phyloP scores from a whole-genome alignment of 1,140 invertebrate species.

The Ganaspis sp. region DNA sequence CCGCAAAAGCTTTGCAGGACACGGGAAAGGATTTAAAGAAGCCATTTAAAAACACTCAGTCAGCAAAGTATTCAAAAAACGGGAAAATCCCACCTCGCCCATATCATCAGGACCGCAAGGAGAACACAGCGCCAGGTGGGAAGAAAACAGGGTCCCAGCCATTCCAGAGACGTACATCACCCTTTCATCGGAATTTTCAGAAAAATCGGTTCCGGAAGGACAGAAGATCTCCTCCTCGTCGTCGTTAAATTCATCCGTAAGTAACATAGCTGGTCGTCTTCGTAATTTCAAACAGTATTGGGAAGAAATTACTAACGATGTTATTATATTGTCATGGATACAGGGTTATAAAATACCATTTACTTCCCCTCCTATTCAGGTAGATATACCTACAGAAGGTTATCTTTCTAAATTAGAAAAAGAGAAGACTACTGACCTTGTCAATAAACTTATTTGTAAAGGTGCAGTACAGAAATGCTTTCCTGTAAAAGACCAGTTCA shows the following conservation, averaged over 20 bases:
- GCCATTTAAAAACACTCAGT: conserved; percentile 26
- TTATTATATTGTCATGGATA: conserved; percentile 37
- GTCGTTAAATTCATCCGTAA: conserved; percentile 35
- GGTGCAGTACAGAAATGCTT: conserved; percentile 34
- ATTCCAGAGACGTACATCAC: conserved; percentile 17
- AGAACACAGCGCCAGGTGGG: conserved; percentile 2
- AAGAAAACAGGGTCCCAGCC: conserved; percentile 27
- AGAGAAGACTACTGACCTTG: conserved; percentile 29
- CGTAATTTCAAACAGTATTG: conserved; percentile 36
- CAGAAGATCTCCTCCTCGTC: conserved; percentile 30
- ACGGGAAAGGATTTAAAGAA: conserved; percentile 44
- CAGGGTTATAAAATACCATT: conserved; percentile 46
- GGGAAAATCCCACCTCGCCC: conserved; percentile 39
- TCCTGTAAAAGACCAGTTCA: conserved; percentile 48
- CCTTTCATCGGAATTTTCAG: not conserved
- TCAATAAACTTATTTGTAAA: conserved; percentile 37
- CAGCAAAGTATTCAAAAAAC: conserved; percentile 48
- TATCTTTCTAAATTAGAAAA: not conserved
- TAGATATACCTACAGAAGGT: not conserved
- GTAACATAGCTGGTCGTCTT: conserved; percentile 39
- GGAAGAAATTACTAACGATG: conserved; percentile 42
- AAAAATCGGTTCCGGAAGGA: conserved; percentile 19
- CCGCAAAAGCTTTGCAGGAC: conserved; percentile 40
- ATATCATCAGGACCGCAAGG: not conserved
- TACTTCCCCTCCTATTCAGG: not conserved